Evolutionary conservation across 2,797 vertebrate species (phyloP), one percentile per base, ranked within the genome.

Genomic region (Ptychobarbus kaznakovi): DNA sequence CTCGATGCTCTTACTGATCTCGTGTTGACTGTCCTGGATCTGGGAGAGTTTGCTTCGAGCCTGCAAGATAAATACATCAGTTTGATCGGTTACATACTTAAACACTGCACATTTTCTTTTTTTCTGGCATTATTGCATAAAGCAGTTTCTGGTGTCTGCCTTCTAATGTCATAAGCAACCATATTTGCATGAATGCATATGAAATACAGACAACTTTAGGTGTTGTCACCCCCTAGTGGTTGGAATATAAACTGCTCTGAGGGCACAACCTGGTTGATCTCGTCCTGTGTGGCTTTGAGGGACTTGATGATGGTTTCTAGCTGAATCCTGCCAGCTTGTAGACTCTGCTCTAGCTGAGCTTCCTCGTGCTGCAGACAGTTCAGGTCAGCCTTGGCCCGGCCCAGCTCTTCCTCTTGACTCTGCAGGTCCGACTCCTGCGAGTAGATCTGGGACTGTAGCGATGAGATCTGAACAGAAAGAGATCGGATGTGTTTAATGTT

Each of bases 221-320:
- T 28, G 20, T 65, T 25, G 66, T 49, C 85, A 7, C 85, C 80
- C 86, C 79, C 86, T 82, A 86, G 83, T 70, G 8, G 2, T 46
- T 66, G 20, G 69, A 35, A 69, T 20, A 20, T 9, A 42, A n/a
- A 25, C 1, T 8, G n/a, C 32, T 25, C 42, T 25, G 4, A 61
- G 11, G n/a, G 13, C 38, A 38, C 6, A 91, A 99, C 98, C 97
- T 99, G 98, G 91, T 96, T 98, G 90, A 99, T 99, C 92, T 99
- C 98, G 0, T 99, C 98, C 87, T 99, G 98, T 0, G 98, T 99
- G 77, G 97, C 96, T 89, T 97, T 97, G 79, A 99, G 92, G n/a
- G 98, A 99, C 90, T 97, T 98, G 85, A 99, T 97, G 90, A 99
- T 99, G 81, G 98, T 99, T 88, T 99, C 98, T 66, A 99, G 95